These are phyloP conservation scores for Arvicanthis niloticus DNA, from an alignment of 2,113 vertebrate species.

Conservation along the genomic window DNA sequence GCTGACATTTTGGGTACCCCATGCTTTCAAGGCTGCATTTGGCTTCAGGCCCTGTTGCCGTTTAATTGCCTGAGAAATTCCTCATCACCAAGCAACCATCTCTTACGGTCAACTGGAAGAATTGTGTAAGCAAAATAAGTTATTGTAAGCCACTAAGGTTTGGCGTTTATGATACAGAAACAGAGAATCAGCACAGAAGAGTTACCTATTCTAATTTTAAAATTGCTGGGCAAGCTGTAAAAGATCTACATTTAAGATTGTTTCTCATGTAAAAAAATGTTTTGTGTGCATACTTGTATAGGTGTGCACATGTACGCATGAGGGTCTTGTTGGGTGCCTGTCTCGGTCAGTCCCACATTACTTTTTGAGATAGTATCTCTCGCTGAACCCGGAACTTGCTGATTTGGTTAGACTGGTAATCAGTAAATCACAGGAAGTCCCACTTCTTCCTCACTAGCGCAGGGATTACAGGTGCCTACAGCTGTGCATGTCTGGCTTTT, in stretches of 20 bases:
- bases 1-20: not conserved
- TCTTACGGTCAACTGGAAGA: not conserved
- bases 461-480: not conserved
- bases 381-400: not conserved
- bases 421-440: not conserved
- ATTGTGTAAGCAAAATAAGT: not conserved
- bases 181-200: not conserved
- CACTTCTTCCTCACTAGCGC: not conserved
- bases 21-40: not conserved
- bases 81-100: not conserved
- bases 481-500: not conserved
- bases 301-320: not conserved
- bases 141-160: conserved; percentile 27
- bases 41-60: not conserved
- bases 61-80: not conserved
- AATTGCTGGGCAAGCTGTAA: not conserved
- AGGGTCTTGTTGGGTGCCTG: not conserved
- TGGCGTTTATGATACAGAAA: not conserved
- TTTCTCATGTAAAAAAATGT: not conserved
- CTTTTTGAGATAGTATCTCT: not conserved
- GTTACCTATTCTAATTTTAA: not conserved
- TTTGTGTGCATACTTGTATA: not conserved
- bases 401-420: not conserved
- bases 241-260: not conserved
- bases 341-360: not conserved